These are phyloP conservation scores for Scaptomyza graminum DNA, from an alignment of 1,140 invertebrate species.

Conservation along the genomic window DNA sequence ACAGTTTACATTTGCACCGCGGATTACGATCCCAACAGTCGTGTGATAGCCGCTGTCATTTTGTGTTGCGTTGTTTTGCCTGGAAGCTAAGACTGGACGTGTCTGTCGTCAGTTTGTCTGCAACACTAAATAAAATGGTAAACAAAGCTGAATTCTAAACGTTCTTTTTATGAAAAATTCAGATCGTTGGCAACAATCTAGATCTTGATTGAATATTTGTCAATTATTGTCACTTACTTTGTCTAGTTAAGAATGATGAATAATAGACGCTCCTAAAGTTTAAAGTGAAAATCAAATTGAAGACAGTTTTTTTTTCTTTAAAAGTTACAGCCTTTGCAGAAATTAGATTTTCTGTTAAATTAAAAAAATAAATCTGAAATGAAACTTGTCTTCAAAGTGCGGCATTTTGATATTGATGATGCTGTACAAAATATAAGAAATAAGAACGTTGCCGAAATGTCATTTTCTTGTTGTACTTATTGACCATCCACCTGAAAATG, in stretches of 20 bases:
- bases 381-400: too few relatives aligned
- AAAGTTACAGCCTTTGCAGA: too few relatives aligned
- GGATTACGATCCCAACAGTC: conserved; percentile 36
- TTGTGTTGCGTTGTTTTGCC: conserved; percentile 1
- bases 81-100: conserved; percentile 1
- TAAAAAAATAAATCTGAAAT: too few relatives aligned
- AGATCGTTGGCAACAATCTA: conserved; percentile 36
- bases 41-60: conserved; percentile 19
- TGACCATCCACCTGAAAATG: background rate
- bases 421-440: too few relatives aligned
- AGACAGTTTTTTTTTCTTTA: too few relatives aligned
- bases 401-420: too few relatives aligned
- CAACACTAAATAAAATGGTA: conserved; percentile 31
- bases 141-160: conserved; percentile 27
- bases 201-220: conserved; percentile 32
- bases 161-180: conserved; percentile 33
- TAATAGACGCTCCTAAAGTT: background rate
- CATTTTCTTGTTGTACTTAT: background rate
- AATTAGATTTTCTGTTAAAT: too few relatives aligned
- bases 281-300: background rate
- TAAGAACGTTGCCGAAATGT: too few relatives aligned
- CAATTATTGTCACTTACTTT: conserved; percentile 1
- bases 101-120: conserved; percentile 1
- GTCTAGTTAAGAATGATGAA: background rate
- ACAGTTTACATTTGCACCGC: conserved; percentile 44